Base-by-base conservation (phyloP, 2,113 vertebrate genomes). In the Chauna torquata region DNA sequence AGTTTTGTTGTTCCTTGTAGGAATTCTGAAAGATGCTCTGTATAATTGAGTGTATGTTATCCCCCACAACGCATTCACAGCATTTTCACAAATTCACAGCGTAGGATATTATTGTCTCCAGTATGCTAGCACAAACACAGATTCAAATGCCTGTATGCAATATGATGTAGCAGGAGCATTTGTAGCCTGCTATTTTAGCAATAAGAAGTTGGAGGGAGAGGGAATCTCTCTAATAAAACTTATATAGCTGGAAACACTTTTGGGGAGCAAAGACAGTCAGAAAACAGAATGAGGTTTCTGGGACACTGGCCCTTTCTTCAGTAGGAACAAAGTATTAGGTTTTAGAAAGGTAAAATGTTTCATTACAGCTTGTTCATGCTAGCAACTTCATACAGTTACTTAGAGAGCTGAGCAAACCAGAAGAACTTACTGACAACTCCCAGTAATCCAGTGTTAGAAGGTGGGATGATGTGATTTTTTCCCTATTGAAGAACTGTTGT, bases 31-130 rank as follows among this genome's bases (percentile, higher is more conserved):
- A 81, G 47, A 52, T 44, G 49, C 34, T 76, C 44, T 50, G 34
- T 57, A 42, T 52, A 82, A 91, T 3, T 52, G 75, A 68, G 74
- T 17, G 55, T 14, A 4, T 44, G 52, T 55, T 84, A 55, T 70
- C 40, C 57, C 68, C 61, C 57, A 25, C 74, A 57, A 36, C 0
- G 3, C 74, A 12, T 38, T 42, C 0, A 0, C 76, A 85, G 58
- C 49, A 3, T 34, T 82, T 94, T 9, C 62, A 78, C 79, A 72
- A 64, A 20, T 12, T 28, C 80, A 17, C 50, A 82, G 82, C 50
- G 65, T 68, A 86, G 52, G 50, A 49, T 49, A 24, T 69, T 79
- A 28, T 42, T 90, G 81, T 84, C 72, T 82, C n/a, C 65, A n/a
- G 38, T 14, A 14, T 12, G 47, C 57, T 42, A 83, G 52, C 75